Evolutionary conservation across 2,888 invertebrate species (phyloP).

Genomic region (Harpalus rubripes): DNA sequence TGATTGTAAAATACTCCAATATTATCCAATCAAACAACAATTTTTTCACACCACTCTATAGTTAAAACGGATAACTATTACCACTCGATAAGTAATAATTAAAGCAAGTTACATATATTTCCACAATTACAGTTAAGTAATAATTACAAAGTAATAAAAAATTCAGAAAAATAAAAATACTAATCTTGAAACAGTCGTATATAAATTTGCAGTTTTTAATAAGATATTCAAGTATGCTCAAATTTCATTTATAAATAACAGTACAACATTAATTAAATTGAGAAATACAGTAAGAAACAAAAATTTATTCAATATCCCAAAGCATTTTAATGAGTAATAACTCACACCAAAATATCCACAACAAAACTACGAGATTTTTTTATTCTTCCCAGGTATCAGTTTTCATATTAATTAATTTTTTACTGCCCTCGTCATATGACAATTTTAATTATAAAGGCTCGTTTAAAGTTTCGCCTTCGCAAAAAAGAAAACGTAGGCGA

Average conservation of each 20-base stretch:
- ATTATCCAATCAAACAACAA: too few species aligned
- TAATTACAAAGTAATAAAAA: not conserved
- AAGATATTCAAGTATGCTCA: not conserved
- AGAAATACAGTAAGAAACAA: conserved; percentile 11
- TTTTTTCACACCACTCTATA: too few species aligned
- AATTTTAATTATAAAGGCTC: conserved; percentile 56
- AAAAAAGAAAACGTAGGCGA: conserved; percentile 8
- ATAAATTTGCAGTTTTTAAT: conserved; percentile 7
- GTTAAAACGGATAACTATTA: too few species aligned
- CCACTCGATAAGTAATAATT: too few species aligned
- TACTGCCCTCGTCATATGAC: conserved; percentile 44
- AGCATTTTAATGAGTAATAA: conserved; percentile 48
- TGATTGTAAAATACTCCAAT: too few species aligned
- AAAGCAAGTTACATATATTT: not conserved
- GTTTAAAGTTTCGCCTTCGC: conserved; percentile 22
- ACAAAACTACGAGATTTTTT: conserved; percentile 30
- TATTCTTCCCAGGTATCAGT: conserved; percentile 48
- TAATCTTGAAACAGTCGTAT: not conserved
- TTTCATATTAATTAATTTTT: conserved; percentile 57
- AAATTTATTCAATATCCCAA: conserved; percentile 21
- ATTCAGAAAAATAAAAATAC: not conserved
- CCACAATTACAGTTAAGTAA: not conserved
- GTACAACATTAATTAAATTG: conserved; percentile 26
- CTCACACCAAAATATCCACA: conserved; percentile 37
- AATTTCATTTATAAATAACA: conserved; percentile 25